Base-by-base conservation (phyloP, 2,113 vertebrate species). In the Archocentrus centrarchus region DNA sequence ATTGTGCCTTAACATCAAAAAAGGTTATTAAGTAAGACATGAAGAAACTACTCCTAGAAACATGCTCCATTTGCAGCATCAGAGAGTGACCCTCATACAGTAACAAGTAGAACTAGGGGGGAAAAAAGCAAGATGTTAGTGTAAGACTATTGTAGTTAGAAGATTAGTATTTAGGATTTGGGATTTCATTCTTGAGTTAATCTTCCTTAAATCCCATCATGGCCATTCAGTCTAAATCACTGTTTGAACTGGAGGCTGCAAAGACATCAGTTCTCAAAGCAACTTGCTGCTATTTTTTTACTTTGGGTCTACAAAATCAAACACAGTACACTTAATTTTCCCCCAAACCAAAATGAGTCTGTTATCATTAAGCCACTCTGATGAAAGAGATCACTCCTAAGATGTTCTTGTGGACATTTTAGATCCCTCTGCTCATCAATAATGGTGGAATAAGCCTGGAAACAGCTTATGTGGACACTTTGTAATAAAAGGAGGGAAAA, bases 151-250 rank as follows among this genome's bases (percentile, higher is more conserved):
- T 32, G 22, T 59, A 57, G 82, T 75, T n/a, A 6, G 41, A 35
- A 59, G 64, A 85, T 88, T 80, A 82, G 59, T 61, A 44, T 77
- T 39, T 75, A 24, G 64, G 6, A 83, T 70, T 66, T 77, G 64
- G 75, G 81, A 81, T 83, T 85, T 82, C 2, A 76, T 81, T 80
- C 79, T 83, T 77, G 3, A 8, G 75, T 83, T 86, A 85, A 89
- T 86, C 83, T 75, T 78, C 75, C 47, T 57, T 44, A 70, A 79
- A 81, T 62, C 60, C 75, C 47, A 59, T 64, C 53, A 59, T 79
- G 30, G 10, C 39, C 20, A 39, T 70, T 83, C 55, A 70, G n/a
- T 61, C 39, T 57, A 70, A 59, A 63, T 75, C 41, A 50, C 32
- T 73, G 58, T 86, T 24, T 32, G 35, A 79, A 64, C 47, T 70